phyloP scores from a whole-genome alignment of 2,888 invertebrate species.

The Tachina lurida region DNA sequence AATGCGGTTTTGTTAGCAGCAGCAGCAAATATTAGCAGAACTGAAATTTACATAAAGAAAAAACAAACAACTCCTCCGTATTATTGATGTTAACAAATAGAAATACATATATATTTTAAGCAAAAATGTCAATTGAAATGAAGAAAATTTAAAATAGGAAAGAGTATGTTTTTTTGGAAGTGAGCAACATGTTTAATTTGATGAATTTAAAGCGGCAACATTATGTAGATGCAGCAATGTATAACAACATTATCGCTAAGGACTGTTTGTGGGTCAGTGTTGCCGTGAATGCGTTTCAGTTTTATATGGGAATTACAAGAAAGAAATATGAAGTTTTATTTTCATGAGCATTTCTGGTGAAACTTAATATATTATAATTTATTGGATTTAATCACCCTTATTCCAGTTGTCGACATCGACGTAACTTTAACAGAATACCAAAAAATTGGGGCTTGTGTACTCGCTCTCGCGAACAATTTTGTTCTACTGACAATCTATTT shows the following conservation, averaged over 20 bases:
- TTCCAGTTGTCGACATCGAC: no score
- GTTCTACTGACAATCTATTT: no score
- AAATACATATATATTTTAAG: slow-evolving; percentile 11
- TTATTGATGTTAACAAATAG: background rate
- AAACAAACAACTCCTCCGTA: slow-evolving; percentile 7
- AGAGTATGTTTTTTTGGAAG: background rate
- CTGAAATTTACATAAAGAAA: background rate
- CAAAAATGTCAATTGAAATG: slow-evolving; percentile 43
- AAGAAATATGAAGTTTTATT: no score
- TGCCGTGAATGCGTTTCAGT: background rate
- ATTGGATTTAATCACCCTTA: no score
- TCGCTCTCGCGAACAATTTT: no score
- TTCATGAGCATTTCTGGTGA: no score
- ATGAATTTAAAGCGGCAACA: background rate
- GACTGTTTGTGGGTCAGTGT: background rate
- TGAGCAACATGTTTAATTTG: background rate
- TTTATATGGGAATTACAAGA: no score
- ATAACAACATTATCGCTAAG: background rate
- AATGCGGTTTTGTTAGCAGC: slow-evolving; percentile 69
- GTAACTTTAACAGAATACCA: no score
- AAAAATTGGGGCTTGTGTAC: no score
- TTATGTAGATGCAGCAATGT: background rate
- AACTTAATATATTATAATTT: no score
- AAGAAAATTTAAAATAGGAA: background rate
- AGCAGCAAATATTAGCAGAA: slow-evolving; percentile 1